Conservation (phyloP, 2,797 vertebrate species). For the Enteromius trimaculatus region DNA sequence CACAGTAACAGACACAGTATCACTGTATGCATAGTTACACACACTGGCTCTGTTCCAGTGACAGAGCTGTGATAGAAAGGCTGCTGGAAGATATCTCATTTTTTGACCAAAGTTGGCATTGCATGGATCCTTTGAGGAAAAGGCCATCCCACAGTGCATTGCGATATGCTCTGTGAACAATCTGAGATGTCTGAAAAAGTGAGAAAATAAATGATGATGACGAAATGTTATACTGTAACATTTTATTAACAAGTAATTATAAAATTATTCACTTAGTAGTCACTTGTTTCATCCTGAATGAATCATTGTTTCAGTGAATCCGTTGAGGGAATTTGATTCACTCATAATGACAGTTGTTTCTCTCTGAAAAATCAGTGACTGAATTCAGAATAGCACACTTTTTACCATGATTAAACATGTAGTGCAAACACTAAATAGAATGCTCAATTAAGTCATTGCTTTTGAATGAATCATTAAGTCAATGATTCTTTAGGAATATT, state of each 20-base stretch:
- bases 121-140: slow-evolving; percentile 5
- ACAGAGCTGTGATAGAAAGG: not conserved
- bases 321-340: not conserved
- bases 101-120: slow-evolving; percentile 2
- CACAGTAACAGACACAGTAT: slow-evolving; percentile 16
- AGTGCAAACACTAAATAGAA: not conserved
- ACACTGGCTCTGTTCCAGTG: not conserved
- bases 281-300: slow-evolving; percentile 4
- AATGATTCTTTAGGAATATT: not conserved
- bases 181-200: not conserved
- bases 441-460: not conserved
- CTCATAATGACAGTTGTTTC: not conserved
- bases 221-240: not conserved
- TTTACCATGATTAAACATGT: not conserved
- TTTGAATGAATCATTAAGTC: not conserved
- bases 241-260: not conserved
- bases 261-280: not conserved
- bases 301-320: slow-evolving; percentile 1
- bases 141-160: not conserved
- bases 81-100: not conserved
- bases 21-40: slow-evolving; percentile 3
- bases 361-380: not conserved
- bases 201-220: not conserved
- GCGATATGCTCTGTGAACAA: not conserved
- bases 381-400: not conserved